Evolutionary conservation across 1,140 invertebrate genomes (phyloP).

Genomic region (Pogonognathellus flavescens): DNA sequence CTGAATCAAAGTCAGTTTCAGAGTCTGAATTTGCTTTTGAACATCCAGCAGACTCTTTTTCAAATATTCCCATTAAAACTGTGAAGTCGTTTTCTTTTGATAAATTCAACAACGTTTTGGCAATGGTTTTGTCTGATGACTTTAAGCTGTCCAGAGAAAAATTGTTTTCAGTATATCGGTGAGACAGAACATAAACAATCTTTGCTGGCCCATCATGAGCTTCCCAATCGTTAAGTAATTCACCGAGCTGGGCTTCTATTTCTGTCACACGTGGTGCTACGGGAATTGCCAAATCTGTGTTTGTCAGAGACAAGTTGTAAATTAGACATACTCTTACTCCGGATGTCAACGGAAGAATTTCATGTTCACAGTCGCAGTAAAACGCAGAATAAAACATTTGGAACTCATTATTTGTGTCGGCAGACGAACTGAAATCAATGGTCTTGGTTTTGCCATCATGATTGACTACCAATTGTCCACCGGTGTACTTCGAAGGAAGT

Average conservation of each 20-base stretch:
- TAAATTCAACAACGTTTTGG: background rate
- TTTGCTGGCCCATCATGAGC: background rate
- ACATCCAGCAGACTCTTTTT: background rate
- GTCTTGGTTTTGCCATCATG: constrained; percentile 11
- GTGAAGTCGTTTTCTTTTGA: background rate
- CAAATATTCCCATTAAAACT: background rate
- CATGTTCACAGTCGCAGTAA: constrained; percentile 53
- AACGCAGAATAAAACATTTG: constrained; percentile 2
- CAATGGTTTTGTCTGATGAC: background rate
- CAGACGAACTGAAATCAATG: constrained; percentile 11
- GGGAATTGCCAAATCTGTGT: constrained; percentile 10
- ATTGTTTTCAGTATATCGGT: constrained; percentile 12
- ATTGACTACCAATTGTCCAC: constrained; percentile 35
- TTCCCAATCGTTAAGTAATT: background rate
- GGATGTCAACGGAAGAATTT: constrained; percentile 5
- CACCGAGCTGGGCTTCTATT: background rate
- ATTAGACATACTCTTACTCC: constrained; percentile 44
- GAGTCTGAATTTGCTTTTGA: background rate
- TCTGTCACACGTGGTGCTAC: background rate
- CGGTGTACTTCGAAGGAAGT: constrained; percentile 35
- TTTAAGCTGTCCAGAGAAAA: background rate
- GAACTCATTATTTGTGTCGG: background rate
- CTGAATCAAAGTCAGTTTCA: constrained; percentile 6
- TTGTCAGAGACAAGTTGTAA: constrained; percentile 29
- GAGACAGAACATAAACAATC: background rate